phyloP scores from a whole-genome alignment of 2,888 invertebrate genomes.

The Parascotia fuliginaria region DNA sequence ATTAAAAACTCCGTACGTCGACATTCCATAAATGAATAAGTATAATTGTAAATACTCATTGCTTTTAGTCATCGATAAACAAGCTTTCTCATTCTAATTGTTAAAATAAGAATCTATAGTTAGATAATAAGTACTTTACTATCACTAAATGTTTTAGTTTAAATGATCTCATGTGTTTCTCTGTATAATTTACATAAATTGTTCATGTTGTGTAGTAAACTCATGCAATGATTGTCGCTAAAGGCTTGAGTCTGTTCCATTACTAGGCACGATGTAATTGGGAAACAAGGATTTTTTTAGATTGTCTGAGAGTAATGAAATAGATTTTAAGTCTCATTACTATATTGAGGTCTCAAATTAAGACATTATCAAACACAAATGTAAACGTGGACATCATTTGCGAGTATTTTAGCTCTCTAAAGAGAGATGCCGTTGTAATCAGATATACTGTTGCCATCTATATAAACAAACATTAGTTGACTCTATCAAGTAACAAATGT shows the following conservation, averaged over 20 bases:
- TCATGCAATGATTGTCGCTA: conserved; percentile 34
- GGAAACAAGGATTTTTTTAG: conserved; percentile 14
- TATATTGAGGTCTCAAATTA: conserved; percentile 16
- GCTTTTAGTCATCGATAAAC: conserved; percentile 58
- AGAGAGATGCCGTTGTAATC: not conserved
- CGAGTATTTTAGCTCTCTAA: not conserved
- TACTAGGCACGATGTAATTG: conserved; percentile 38
- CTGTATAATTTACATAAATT: conserved; percentile 29
- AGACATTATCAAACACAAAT: conserved; percentile 6
- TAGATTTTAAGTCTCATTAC: conserved; percentile 25
- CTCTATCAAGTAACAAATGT: no score
- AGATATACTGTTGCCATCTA: not conserved
- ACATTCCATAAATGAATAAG: conserved; percentile 69
- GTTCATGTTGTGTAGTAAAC: conserved; percentile 43
- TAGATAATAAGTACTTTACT: conserved; percentile 43
- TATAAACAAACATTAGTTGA: no score
- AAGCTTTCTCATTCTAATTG: conserved; percentile 52
- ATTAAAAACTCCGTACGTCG: conserved; percentile 65
- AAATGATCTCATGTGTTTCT: conserved; percentile 32
- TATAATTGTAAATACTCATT: conserved; percentile 66
- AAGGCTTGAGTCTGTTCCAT: conserved; percentile 32
- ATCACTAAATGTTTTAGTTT: conserved; percentile 44
- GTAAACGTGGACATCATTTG: not conserved
- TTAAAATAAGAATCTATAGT: conserved; percentile 51
- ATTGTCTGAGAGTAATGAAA: conserved; percentile 31